Base-by-base conservation (phyloP, 2,888 invertebrate species). In the Achlya flavicornis region DNA sequence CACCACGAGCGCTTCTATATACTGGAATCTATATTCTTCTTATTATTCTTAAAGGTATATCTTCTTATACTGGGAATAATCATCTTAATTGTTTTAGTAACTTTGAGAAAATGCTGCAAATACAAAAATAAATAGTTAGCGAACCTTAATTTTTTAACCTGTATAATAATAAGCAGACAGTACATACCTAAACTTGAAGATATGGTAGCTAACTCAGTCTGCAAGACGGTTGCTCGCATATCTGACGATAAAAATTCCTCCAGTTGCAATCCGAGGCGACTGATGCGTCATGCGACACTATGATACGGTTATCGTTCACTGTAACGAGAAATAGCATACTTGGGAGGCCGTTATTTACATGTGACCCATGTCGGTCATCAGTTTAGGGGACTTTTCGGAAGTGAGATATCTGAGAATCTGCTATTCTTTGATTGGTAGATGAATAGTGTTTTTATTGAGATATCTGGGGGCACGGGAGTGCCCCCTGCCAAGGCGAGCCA, bases 211-310 rank as follows among this genome's bases (percentile, higher is more conserved):
- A 19, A 11, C 58, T 7, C 35, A 11, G 6, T 5, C 58, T 46
- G 63, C 57, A 12, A 41, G 32, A 59, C 62, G 60, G 59, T 68
- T 66, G 68, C n/a, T 53, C 19, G 16, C 53, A 19, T 61, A 69
- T 73, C 66, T 64, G 74, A 64, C 74, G 76, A 82, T 85, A 83
- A 85, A 85, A 82, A 85, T 85, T 80, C 86, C 86, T 65, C 64
- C 67, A 71, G 65, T 69, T 74, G 85, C 81, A 84, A 84, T 75
- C 58, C 70, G 83, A 80, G 62, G 73, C 74, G 69, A 65, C 71
- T 75, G 77, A 76, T 78, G 77, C 73, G 68, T 69, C 69, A 77
- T 67, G 66, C 64, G 77, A 77, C 71, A 77, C 77, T 69, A 65
- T 73, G 77, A 77, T 77, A 77, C 61, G 74, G 70, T 78, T 77